A percentile compares a stretch with the other conserved stretches of the same genome.
phyloP scores from a whole-genome alignment of 2,888 invertebrate species.

The Synanthedon formicaeformis region DNA sequence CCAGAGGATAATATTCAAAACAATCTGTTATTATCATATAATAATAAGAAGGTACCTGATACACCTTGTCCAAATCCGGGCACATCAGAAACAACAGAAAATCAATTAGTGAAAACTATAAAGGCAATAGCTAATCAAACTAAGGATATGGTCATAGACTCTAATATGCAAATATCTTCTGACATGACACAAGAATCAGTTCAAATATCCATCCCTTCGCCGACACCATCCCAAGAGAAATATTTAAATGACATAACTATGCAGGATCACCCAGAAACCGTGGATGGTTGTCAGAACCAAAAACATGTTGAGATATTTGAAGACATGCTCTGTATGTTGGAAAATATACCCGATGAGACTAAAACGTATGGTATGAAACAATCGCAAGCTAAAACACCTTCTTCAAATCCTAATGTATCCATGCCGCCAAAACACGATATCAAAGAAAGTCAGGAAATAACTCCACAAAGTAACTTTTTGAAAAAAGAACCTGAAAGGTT shows the following conservation, averaged over 20 bases:
- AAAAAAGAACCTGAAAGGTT: constrained; percentile 45
- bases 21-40: constrained; percentile 44
- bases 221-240: constrained; percentile 74
- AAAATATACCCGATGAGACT: constrained; percentile 69
- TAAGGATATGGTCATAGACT: constrained; percentile 67
- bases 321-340: constrained; percentile 78
- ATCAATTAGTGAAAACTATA: constrained; percentile 62
- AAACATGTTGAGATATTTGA: constrained; percentile 75
- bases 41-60: constrained; percentile 36
- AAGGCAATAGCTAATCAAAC: constrained; percentile 69
- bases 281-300: constrained; percentile 64
- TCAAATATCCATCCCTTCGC: constrained; percentile 75
- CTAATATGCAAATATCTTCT: constrained; percentile 67
- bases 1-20: constrained; percentile 46
- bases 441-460: constrained; percentile 39
- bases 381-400: constrained; percentile 20
- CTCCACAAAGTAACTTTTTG: constrained; percentile 22
- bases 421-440: constrained; percentile 22
- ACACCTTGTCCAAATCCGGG: constrained; percentile 12
- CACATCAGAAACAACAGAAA: constrained; percentile 30
- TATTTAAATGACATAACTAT: constrained; percentile 74
- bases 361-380: constrained; percentile 45
- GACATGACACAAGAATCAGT: constrained; percentile 74
- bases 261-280: constrained; percentile 67
- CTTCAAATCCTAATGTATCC: constrained; percentile 19